Conservation (phyloP, 2,113 vertebrate species). For the Orcinus orca region DNA sequence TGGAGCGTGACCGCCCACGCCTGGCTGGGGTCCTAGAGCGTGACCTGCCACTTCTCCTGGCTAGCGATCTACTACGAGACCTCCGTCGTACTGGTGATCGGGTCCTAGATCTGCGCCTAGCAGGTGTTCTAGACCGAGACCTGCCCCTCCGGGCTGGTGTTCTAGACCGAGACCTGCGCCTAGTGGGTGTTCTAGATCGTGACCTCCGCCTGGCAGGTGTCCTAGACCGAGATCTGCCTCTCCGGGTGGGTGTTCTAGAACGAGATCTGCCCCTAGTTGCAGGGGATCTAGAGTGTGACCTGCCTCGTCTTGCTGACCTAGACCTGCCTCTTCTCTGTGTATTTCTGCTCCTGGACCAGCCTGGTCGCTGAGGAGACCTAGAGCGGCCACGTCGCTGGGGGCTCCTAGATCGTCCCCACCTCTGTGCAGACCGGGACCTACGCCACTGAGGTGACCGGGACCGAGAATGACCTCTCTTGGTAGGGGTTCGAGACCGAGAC, state of each 20-base stretch:
- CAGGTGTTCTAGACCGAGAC: constrained; percentile 73
- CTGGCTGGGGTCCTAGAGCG: constrained; percentile 69
- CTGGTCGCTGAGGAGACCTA: constrained; percentile 69
- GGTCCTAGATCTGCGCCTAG: constrained; percentile 72
- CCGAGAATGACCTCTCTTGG: constrained; percentile 74
- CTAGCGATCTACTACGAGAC: constrained; percentile 65
- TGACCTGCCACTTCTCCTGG: constrained; percentile 71
- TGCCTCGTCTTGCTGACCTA: constrained; percentile 71
- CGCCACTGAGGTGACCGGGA: constrained; percentile 79
- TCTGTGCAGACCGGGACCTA: constrained; percentile 75
- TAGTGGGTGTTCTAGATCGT: constrained; percentile 44
- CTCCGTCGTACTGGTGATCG: constrained; percentile 64
- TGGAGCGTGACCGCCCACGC: constrained; percentile 65
- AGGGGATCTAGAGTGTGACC: constrained; percentile 71
- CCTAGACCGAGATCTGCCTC: constrained; percentile 75
- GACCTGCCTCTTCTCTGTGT: constrained; percentile 79
- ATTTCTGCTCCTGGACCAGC: constrained; percentile 76
- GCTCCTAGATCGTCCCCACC: constrained; percentile 76
- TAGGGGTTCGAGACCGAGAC: constrained; percentile 71
- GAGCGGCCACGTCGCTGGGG: constrained; percentile 75
- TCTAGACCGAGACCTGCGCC: constrained; percentile 67
- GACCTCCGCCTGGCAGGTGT: constrained; percentile 65
- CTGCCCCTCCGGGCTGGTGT: constrained; percentile 64
- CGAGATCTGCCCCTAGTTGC: constrained; percentile 73
- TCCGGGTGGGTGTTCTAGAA: constrained; percentile 71